Evolutionary conservation across 2,888 invertebrate species (phyloP), one percentile per base, ranked within the genome.

Genomic region (Gymnosoma rotundatum): DNA sequence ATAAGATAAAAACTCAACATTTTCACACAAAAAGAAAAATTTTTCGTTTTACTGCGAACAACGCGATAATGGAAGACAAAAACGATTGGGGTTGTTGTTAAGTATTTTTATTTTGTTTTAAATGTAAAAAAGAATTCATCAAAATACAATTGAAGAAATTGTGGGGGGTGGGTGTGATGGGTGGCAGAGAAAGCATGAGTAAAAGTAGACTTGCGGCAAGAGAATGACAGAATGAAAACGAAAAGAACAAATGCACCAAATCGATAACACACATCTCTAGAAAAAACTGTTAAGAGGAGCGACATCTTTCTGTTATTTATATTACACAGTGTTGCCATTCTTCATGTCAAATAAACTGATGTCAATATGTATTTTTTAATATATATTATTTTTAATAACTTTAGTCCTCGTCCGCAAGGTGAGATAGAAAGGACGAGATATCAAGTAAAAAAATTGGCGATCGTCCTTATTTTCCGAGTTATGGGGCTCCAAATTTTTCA

Each of bases 1-100:
- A 42, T 74, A 61, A 87, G 75, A 76, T 86, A 87, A 87, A 86
- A 48, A 54, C 69, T 86, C 86, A 83, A 88, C 89, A 89, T 89
- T 89, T 90, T 86, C 86, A 84, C 85, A 72, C 83, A 83, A 87
- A 86, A 85, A 69, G 86, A 83, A 86, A 81, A 83, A 50, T 74
- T 86, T 85, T 83, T 81, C 82, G 78, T 81, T 78, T 78, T 66
- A 67, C 56, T 66, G 69, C 85, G 85, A 87, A 87, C 83, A 87
- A 83, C 86, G 83, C 83, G 81, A 83, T 83, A 86, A 86, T 85
- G 85, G 85, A 82, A 86, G 85, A 83, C 83, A 69, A 36, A 69
- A 36, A 78, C 83, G 81, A 86, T 86, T 86, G 75, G 84, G 85
- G 86, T 83, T 83, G 81, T 70, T 79, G 75, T 86, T 67, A 66